phyloP scores from a whole-genome alignment of 2,888 invertebrate species.

The Tachystola acroxantha region DNA sequence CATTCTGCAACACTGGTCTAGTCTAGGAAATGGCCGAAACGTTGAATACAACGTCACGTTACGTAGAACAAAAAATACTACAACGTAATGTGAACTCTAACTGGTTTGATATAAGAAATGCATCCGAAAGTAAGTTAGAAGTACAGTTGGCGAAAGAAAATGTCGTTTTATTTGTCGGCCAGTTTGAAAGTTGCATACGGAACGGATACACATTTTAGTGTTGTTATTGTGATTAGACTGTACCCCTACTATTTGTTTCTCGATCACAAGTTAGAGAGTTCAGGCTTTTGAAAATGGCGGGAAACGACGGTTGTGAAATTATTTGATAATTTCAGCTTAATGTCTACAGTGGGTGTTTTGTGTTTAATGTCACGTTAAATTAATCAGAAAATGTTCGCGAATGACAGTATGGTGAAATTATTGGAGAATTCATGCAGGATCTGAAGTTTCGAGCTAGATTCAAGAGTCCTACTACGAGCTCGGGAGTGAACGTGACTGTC shows the following conservation, averaged over 20 bases:
- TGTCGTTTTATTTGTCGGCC: constrained; percentile 24
- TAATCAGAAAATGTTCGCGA: too few species aligned
- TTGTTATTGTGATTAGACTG: constrained; percentile 28
- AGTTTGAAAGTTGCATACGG: constrained; percentile 37
- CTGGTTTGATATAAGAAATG: background rate
- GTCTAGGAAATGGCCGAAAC: background rate
- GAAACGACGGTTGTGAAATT: too few species aligned
- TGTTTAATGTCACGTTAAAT: too few species aligned
- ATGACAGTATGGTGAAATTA: too few species aligned
- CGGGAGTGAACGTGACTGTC: too few species aligned
- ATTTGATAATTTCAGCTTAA: too few species aligned
- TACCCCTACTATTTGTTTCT: constrained; percentile 20
- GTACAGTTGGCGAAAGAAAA: constrained; percentile 13
- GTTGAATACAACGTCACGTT: constrained; percentile 5
- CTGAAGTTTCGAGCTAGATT: too few species aligned
- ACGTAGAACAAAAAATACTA: constrained; percentile 2
- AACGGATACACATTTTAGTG: constrained; percentile 31
- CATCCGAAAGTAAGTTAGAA: background rate
- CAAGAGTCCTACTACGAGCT: too few species aligned
- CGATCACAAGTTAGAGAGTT: too few species aligned
- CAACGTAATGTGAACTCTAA: background rate
- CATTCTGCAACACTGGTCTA: constrained; percentile 5
- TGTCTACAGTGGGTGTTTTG: too few species aligned
- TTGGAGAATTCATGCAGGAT: too few species aligned
- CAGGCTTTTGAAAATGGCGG: too few species aligned